A percentile compares a stretch with the other conserved stretches of the same genome.
phyloP scores from a whole-genome alignment of 2,113 vertebrate genomes.

The Phyllostomus hastatus region DNA sequence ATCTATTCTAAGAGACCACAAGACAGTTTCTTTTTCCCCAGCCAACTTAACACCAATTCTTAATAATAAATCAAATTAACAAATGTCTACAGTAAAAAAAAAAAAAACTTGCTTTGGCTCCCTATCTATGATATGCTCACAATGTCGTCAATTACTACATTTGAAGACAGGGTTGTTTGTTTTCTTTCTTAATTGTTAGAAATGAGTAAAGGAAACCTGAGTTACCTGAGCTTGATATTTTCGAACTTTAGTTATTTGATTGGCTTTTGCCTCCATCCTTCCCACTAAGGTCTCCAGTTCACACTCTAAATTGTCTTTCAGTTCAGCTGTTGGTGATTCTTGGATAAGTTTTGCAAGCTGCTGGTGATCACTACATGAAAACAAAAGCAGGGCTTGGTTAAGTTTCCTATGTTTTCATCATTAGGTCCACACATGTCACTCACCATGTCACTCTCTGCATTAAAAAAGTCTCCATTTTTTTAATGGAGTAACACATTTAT shows the following conservation, averaged over 20 bases:
- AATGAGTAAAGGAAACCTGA: background rate
- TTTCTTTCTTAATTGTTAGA: background rate
- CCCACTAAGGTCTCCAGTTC: slow-evolving; percentile 88
- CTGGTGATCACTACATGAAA: slow-evolving; percentile 86
- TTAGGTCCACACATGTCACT: background rate
- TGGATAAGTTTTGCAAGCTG: slow-evolving; percentile 87
- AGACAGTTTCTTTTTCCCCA: background rate
- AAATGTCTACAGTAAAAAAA: background rate
- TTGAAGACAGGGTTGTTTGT: background rate
- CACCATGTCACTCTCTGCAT: background rate
- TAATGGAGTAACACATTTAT: background rate
- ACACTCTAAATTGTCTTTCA: slow-evolving; percentile 85
- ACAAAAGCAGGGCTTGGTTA: background rate
- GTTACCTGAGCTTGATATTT: slow-evolving; percentile 88
- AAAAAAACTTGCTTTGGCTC: background rate
- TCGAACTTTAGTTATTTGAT: slow-evolving; percentile 92
- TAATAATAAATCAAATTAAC: background rate
- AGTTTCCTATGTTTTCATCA: background rate
- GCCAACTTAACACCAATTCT: background rate
- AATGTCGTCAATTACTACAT: background rate
- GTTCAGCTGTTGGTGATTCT: slow-evolving; percentile 78
- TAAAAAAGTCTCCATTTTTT: background rate
- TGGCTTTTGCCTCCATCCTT: slow-evolving; percentile 95
- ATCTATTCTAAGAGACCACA: background rate
- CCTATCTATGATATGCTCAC: background rate